Evolutionary conservation across 2,888 invertebrate species (phyloP).

Genomic region (Cantharis nigra): DNA sequence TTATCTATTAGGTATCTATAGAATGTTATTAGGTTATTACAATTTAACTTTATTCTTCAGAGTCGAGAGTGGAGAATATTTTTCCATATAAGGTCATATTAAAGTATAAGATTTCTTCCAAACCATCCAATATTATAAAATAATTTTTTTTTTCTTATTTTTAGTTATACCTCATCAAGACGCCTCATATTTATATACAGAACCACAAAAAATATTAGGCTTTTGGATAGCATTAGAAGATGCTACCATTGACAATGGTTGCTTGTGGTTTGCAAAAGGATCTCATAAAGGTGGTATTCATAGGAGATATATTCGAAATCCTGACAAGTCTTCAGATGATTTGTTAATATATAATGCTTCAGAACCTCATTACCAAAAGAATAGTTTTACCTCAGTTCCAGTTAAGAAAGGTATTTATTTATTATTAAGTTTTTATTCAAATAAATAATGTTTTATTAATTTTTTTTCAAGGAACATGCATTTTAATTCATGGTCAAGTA

Average conservation of each 20-base stretch:
- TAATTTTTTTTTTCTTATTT: conserved; percentile 34
- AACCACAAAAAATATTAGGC: conserved; percentile 80
- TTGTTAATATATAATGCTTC: conserved; percentile 72
- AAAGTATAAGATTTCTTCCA: not conserved
- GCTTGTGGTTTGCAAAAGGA: conserved; percentile 88
- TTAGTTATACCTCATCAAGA: conserved; percentile 84
- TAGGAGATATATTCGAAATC: conserved; percentile 71
- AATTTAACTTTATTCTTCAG: too few relatives aligned
- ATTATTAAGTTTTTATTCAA: not conserved
- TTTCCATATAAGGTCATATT: too few relatives aligned
- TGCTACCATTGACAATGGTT: conserved; percentile 91
- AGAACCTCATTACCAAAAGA: conserved; percentile 70
- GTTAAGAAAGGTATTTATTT: conserved; percentile 76
- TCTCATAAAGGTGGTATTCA: conserved; percentile 88
- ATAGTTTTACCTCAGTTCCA: conserved; percentile 76
- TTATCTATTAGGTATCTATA: too few relatives aligned
- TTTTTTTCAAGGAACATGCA: conserved; percentile 71
- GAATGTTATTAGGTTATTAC: too few relatives aligned
- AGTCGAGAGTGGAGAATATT: too few relatives aligned
- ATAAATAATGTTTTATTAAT: not conserved
- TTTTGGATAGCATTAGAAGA: conserved; percentile 98
- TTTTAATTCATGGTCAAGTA: conserved; percentile 90
- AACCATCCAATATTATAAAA: not conserved
- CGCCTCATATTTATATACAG: conserved; percentile 83
- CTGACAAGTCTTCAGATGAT: conserved; percentile 64